Evolutionary conservation across 2,797 vertebrate species (phyloP).

Genomic region (Chelidonichthys spinosus): DNA sequence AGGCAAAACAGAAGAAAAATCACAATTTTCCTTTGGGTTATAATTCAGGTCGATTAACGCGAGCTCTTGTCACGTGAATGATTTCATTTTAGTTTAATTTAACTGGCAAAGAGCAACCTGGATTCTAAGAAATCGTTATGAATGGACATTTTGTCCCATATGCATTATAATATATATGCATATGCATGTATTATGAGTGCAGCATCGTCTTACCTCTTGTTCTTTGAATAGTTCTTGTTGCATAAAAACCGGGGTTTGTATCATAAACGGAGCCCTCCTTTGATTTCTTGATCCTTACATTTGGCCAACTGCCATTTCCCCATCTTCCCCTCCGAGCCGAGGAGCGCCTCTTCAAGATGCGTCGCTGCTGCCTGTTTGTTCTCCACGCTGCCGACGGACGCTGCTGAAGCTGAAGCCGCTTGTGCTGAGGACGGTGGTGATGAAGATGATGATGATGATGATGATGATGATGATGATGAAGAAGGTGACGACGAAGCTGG

Average conservation of each 20-base stretch:
- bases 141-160: not conserved
- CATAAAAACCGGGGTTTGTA: constrained; percentile 47
- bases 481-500: constrained; percentile 38
- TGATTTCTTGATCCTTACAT: constrained; percentile 67
- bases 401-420: constrained; percentile 51
- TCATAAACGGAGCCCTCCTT: constrained; percentile 73
- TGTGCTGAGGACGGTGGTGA: constrained; percentile 45
- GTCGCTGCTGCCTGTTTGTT: constrained; percentile 32
- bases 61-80: not conserved
- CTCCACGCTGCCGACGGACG: constrained; percentile 42
- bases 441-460: constrained; percentile 30
- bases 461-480: constrained; percentile 35
- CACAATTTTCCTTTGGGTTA: fast-evolving
- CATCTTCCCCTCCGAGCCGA: constrained; percentile 73
- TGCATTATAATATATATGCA: not conserved
- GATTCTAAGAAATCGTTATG: not conserved
- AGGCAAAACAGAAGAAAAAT: not conserved
- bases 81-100: not conserved
- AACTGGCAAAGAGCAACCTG: not conserved
- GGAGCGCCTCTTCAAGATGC: constrained; percentile 67
- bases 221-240: constrained; percentile 57
- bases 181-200: not conserved
- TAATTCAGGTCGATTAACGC: too few relatives aligned
- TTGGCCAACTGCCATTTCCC: constrained; percentile 74
- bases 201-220: constrained; percentile 72